Conservation (phyloP, 2,888 invertebrate species). For the Branchellion lobata region DNA sequence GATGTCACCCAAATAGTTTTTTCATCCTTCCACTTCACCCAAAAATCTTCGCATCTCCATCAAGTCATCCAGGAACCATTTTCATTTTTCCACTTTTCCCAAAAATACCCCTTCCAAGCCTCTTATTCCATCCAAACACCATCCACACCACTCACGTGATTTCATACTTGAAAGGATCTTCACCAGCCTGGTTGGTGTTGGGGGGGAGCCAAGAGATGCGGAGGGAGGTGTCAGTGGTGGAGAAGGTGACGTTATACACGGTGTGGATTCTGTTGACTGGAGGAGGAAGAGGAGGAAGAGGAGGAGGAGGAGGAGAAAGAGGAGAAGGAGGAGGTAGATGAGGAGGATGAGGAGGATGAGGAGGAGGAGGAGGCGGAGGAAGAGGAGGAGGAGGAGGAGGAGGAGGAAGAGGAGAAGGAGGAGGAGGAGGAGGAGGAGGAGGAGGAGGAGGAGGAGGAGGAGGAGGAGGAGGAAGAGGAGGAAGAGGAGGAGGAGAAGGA, state of each 20-base stretch:
- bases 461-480: constrained; percentile 9
- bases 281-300: background rate
- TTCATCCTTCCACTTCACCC: no score
- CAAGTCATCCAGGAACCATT: no score
- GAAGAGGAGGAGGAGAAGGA: background rate
- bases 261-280: background rate
- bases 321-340: background rate
- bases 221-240: background rate
- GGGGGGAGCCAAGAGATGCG: constrained; percentile 44
- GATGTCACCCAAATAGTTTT: no score
- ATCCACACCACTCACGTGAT: background rate
- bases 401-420: constrained; percentile 1
- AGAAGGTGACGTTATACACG: constrained; percentile 34
- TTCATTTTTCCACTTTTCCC: no score
- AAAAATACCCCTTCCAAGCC: no score
- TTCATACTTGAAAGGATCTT: constrained; percentile 20
- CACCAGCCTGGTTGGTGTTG: constrained; percentile 16
- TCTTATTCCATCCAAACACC: no score
- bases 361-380: constrained; percentile 16
- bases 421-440: constrained; percentile 23
- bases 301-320: background rate
- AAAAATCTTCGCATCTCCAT: no score
- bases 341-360: background rate
- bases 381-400: background rate
- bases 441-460: background rate